A percentile compares a stretch with the other conserved stretches of the same genome.
phyloP scores from a whole-genome alignment of 2,888 invertebrate genomes.

The Zonitis immaculata region DNA sequence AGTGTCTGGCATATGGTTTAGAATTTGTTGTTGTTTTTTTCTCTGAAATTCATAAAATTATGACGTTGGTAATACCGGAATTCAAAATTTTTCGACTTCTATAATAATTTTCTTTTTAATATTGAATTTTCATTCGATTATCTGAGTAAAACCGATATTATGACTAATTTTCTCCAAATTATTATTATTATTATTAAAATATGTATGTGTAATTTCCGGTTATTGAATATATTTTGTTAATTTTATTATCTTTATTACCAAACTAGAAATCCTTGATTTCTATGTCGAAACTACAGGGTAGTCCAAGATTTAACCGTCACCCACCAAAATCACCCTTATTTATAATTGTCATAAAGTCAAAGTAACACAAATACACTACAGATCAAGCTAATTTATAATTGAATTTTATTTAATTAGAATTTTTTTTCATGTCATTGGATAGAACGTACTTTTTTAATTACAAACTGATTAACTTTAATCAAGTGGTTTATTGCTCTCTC shows the following conservation, averaged over 20 bases:
- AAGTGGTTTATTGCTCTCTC: no score
- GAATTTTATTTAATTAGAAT: no score
- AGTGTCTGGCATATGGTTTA: constrained; percentile 4
- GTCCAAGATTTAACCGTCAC: no score
- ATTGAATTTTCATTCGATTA: neutral
- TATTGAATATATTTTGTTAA: neutral
- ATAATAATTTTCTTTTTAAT: neutral
- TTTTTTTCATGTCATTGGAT: no score
- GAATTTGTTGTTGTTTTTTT: neutral
- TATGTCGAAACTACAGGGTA: no score
- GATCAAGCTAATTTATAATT: no score
- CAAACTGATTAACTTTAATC: no score
- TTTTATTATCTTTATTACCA: neutral
- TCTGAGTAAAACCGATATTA: neutral
- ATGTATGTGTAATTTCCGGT: neutral
- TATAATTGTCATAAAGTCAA: no score
- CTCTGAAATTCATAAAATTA: neutral
- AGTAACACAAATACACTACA: no score
- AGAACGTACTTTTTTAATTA: no score
- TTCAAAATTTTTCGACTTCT: neutral
- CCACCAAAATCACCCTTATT: no score
- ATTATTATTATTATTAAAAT: neutral
- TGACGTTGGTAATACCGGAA: neutral
- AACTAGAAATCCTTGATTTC: neutral
- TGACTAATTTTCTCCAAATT: neutral